Evolutionary conservation across 2,113 vertebrate species (phyloP).

Genomic region (Pseudopipra pipra): DNA sequence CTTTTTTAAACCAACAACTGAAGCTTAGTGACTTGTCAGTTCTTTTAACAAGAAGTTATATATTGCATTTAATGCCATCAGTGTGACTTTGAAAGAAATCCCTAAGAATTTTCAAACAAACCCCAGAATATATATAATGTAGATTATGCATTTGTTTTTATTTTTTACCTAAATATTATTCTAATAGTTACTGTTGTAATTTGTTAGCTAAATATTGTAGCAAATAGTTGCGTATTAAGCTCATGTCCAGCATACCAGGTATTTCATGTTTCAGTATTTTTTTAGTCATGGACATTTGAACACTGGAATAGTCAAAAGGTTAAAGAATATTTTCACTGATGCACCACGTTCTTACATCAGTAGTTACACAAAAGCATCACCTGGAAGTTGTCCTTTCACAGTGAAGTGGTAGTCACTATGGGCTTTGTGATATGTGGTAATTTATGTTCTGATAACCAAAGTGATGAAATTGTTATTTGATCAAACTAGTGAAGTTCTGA

Average conservation of each 20-base stretch:
- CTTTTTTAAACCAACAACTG: neutral
- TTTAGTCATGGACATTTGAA: neutral
- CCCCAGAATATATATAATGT: neutral
- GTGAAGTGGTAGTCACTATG: neutral
- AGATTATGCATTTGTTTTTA: neutral
- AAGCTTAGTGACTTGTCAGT: neutral
- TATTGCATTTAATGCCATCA: neutral
- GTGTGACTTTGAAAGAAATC: neutral
- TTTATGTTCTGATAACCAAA: neutral
- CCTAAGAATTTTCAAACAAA: neutral
- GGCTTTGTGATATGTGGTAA: neutral
- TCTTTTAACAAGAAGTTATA: neutral
- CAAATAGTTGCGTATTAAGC: neutral
- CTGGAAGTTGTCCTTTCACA: neutral
- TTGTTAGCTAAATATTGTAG: neutral
- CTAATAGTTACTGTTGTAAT: neutral
- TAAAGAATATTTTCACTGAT: neutral
- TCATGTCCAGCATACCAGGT: neutral
- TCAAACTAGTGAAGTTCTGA: neutral
- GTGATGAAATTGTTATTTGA: neutral
- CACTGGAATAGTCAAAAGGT: neutral
- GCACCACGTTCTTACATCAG: neutral
- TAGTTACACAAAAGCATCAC: neutral
- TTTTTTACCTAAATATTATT: neutral
- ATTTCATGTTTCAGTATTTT: neutral